A percentile compares a stretch with the other conserved stretches of the same genome.
Conservation (phyloP, 2,113 vertebrate genomes). For the Hypocryptadius cinnamomeus region DNA sequence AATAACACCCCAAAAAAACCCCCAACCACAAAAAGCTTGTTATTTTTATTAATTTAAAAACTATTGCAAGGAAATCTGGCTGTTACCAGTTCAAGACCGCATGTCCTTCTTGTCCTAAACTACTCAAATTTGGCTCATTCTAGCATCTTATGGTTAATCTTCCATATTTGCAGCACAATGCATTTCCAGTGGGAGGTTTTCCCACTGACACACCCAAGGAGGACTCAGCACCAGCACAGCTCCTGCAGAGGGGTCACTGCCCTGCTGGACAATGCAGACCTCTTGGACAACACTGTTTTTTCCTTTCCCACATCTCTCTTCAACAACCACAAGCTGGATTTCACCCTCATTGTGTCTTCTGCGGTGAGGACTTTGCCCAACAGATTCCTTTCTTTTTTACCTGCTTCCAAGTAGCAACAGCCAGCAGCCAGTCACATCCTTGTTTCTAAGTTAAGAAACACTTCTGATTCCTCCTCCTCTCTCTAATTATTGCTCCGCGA, state of each 20-base stretch:
- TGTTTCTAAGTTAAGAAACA: conserved; percentile 43
- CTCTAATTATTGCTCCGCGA: conserved; percentile 14
- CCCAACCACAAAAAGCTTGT: background rate
- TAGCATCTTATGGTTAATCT: background rate
- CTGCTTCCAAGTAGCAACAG: background rate
- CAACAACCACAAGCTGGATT: background rate
- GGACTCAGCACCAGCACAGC: background rate
- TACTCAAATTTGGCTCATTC: background rate
- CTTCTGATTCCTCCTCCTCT: conserved; percentile 51
- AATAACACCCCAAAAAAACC: background rate
- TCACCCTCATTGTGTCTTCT: background rate
- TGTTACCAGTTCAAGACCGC: background rate
- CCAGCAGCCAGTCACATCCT: conserved; percentile 21
- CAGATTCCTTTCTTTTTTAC: background rate
- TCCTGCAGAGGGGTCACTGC: background rate
- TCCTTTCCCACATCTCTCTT: background rate
- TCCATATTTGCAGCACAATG: background rate
- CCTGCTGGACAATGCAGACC: background rate
- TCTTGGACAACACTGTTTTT: background rate
- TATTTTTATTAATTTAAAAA: background rate
- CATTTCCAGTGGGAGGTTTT: background rate
- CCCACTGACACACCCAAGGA: background rate
- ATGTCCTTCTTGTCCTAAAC: background rate
- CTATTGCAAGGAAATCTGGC: background rate
- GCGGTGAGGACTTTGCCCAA: background rate